A percentile compares a stretch with the other conserved stretches of the same genome.
Conservation (phyloP, 37 sponge, comb jelly and placozoan species). For the Ephydatia muelleri region DNA sequence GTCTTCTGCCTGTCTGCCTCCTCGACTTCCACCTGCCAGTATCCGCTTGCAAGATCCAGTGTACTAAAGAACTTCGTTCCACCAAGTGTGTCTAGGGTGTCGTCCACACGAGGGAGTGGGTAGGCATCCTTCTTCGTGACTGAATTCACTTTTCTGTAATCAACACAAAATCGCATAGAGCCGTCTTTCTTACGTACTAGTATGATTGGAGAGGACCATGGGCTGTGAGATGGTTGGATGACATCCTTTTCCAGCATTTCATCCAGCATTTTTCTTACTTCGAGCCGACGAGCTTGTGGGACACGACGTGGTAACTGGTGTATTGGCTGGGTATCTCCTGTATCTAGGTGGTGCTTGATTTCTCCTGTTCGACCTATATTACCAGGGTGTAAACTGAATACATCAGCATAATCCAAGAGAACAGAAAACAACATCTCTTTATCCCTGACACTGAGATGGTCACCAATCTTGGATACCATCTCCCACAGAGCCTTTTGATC, state of each 20-base stretch:
- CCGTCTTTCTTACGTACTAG: slow-evolving; percentile 27
- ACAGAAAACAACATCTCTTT: slow-evolving; percentile 3
- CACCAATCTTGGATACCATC: background rate
- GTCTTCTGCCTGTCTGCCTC: slow-evolving; percentile 27
- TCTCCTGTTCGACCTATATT: slow-evolving; percentile 15
- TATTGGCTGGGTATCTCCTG: slow-evolving; percentile 55
- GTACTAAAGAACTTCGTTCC: slow-evolving; percentile 25
- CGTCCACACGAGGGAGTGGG: slow-evolving; percentile 45
- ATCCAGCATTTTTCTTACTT: slow-evolving; percentile 30
- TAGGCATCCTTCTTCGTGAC: slow-evolving; percentile 39
- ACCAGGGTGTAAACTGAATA: slow-evolving; percentile 6
- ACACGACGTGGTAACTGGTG: slow-evolving; percentile 42
- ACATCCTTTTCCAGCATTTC: slow-evolving; percentile 35
- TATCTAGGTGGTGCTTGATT: slow-evolving; percentile 40
- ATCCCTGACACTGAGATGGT: background rate
- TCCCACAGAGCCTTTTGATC: slow-evolving; percentile 3
- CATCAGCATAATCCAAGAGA: slow-evolving; percentile 2
- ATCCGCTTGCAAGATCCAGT: slow-evolving; percentile 41
- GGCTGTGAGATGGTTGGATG: slow-evolving; percentile 13
- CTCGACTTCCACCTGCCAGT: slow-evolving; percentile 44
- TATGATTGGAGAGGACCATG: slow-evolving; percentile 35
- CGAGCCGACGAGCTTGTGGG: slow-evolving; percentile 22
- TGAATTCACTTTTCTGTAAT: slow-evolving; percentile 29
- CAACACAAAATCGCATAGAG: slow-evolving; percentile 24
- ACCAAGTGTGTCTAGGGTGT: slow-evolving; percentile 23